Evolutionary conservation across 2,888 invertebrate species (phyloP), one percentile per base, ranked within the genome.

Genomic region (Charanyca ferruginea): DNA sequence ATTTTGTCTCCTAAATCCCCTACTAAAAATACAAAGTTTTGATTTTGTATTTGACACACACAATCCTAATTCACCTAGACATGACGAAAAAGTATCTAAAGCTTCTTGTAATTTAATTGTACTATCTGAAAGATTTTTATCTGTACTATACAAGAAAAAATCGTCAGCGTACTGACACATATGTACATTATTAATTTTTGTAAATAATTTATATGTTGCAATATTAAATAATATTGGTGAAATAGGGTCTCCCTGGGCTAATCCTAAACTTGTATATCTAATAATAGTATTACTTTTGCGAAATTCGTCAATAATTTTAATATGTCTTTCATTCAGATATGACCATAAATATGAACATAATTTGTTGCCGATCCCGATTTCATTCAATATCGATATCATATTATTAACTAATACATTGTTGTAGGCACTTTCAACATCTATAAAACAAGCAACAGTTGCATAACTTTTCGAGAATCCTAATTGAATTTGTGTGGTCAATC

Each of bases 91-190:
- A 3, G 28, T 52, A 22, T 52, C 52, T 22, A 52, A 22, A 35
- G 52, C 35, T 9, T 52, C 22, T 22, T 52, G 35, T 52, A 38
- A 35, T 42, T 54, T 42, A 28, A 7, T 23, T 42, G 23, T 23
- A 54, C 54, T 54, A 7, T 54, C 18, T 23, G 23, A 23, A n/a
- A 53, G 5, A 25, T 42, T 23, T 38, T 53, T 13, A n/a, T n/a
- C n/a, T n/a, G 32, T 32, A 51, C 20, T 18, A 32, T 35, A 51
- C 18, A 51, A 51, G 5, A 35, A 20, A 51, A 51, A 51, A 32
- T 51, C 51, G 13, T 51, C 51, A 32, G 51, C 51, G 13, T 32
- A 51, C 28, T 32, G 51, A 32, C 51, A 51, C 51, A 51, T 51
- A 35, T 20, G n/a, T n/a, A n/a, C n/a, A n/a, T n/a, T 20, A 3